Conservation (phyloP, 2,888 invertebrate species). For the Diloba caeruleocephala region DNA sequence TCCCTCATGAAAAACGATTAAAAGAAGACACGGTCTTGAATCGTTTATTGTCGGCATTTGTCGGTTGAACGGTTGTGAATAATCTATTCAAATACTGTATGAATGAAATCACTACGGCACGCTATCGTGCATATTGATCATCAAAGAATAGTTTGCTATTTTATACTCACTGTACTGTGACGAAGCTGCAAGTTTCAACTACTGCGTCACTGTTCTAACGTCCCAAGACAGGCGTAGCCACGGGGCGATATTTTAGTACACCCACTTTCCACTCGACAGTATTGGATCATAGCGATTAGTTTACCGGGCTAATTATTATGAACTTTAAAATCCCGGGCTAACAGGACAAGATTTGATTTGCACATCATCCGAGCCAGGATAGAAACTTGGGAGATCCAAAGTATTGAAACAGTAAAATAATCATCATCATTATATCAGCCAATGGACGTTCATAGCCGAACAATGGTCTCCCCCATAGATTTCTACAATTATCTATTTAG, state of each 20-base stretch:
- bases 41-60: constrained; percentile 27
- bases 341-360: too few relatives aligned
- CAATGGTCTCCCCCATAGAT: too few relatives aligned
- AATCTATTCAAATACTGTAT: constrained; percentile 28
- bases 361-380: too few relatives aligned
- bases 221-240: constrained; percentile 2
- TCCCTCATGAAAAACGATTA: constrained; percentile 32
- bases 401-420: too few relatives aligned
- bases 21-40: constrained; percentile 9
- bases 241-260: constrained; percentile 4
- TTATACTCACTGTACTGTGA: not conserved
- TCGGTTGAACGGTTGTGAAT: constrained; percentile 26
- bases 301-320: not conserved
- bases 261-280: not conserved
- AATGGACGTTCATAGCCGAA: too few relatives aligned
- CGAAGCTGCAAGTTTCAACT: not conserved
- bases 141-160: constrained; percentile 3
- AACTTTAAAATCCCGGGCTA: too few relatives aligned
- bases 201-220: constrained; percentile 2
- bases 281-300: constrained; percentile 3
- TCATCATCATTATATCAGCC: too few relatives aligned
- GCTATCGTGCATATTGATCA: constrained; percentile 4
- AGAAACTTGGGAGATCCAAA: too few relatives aligned
- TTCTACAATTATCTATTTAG: too few relatives aligned
- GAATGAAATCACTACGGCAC: constrained; percentile 21